These are phyloP conservation scores for Chrysotoxum bicinctum DNA, from an alignment of 2,888 invertebrate genomes.

Conservation along the genomic window DNA sequence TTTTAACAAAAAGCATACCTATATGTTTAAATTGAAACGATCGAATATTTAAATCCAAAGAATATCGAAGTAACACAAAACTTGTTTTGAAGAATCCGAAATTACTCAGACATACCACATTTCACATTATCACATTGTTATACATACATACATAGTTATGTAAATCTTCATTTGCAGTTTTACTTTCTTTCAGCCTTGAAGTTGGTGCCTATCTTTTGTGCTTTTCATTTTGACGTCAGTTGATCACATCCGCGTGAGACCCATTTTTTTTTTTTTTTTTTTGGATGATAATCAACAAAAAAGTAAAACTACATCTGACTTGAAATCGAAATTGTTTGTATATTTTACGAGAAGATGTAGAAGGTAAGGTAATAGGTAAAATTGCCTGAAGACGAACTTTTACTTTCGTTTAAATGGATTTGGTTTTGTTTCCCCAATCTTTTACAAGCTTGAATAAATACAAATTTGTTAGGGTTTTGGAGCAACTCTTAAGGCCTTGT, in stretches of 20 bases:
- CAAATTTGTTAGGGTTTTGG: not conserved
- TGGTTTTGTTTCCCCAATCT: constrained; percentile 7
- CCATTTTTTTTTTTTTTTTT: not conserved
- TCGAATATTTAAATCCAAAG: no score
- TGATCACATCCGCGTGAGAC: constrained; percentile 42
- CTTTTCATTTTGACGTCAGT: constrained; percentile 63
- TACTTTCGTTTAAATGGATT: constrained; percentile 63
- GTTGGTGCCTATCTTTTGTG: constrained; percentile 37
- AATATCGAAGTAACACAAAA: no score
- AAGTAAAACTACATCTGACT: not conserved
- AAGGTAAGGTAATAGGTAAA: constrained; percentile 40
- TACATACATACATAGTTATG: no score
- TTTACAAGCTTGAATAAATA: not conserved
- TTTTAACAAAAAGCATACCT: no score
- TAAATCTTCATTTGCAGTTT: constrained; percentile 8
- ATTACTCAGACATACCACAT: no score
- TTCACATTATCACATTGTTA: no score
- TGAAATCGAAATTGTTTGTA: not conserved
- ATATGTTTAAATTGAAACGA: no score
- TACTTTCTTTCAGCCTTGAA: constrained; percentile 70
- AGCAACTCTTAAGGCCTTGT: not conserved
- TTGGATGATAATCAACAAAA: not conserved
- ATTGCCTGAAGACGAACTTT: constrained; percentile 58
- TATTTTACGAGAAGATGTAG: constrained; percentile 12
- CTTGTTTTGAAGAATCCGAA: no score